Conservation (phyloP, 2,113 vertebrate genomes). For the Aplodontia rufa region DNA sequence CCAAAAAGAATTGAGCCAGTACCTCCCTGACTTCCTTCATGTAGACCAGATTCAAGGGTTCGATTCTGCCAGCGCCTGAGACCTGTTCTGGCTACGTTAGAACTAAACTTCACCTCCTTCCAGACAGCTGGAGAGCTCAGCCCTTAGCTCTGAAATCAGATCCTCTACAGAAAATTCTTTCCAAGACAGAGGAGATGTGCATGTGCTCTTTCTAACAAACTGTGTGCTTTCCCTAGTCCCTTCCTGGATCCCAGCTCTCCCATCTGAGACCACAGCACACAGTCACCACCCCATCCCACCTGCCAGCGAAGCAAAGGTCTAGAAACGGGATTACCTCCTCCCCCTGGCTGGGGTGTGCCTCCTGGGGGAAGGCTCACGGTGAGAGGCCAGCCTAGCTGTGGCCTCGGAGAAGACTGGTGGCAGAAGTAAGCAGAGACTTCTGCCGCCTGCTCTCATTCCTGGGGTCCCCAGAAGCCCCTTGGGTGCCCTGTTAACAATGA, state of each 20-base stretch:
- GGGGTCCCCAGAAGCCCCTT: background rate
- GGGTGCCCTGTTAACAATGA: rapidly evolving
- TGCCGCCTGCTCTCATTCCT: background rate
- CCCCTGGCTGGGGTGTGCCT: rapidly evolving
- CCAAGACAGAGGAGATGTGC: background rate
- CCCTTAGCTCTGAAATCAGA: background rate
- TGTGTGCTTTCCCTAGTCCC: background rate
- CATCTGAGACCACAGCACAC: rapidly evolving
- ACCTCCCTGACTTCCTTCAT: background rate
- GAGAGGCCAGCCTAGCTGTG: rapidly evolving
- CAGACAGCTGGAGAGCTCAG: background rate
- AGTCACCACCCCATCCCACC: background rate
- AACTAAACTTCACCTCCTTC: background rate
- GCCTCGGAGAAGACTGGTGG: rapidly evolving
- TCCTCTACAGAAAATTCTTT: background rate
- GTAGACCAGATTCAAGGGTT: rapidly evolving
- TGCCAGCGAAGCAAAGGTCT: background rate
- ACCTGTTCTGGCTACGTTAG: background rate
- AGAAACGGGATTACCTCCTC: rapidly evolving
- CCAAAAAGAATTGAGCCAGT: rapidly evolving
- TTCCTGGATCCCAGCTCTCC: background rate
- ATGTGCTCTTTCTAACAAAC: rapidly evolving
- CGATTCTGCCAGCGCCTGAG: rapidly evolving
- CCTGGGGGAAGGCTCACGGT: rapidly evolving
- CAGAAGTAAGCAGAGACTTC: too few species aligned